Conservation (phyloP, 2,888 invertebrate species). For the Serrognathus titanus region DNA sequence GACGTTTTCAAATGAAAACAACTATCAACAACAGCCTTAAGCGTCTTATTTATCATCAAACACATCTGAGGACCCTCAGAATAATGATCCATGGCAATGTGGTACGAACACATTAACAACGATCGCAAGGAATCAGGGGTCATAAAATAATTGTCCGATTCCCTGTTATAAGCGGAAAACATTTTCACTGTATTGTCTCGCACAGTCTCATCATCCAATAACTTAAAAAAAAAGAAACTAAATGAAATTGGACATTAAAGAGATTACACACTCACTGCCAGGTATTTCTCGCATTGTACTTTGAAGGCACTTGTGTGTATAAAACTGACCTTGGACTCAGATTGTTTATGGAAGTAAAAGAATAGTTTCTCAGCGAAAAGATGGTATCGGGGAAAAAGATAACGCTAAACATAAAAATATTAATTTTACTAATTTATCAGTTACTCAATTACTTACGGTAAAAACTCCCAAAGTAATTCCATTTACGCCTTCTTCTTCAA, state of each 20-base stretch:
- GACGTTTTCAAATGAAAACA: conserved; percentile 77
- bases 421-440: conserved; percentile 14
- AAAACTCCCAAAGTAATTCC: conserved; percentile 70
- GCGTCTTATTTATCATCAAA: conserved; percentile 63
- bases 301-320: conserved; percentile 64
- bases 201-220: conserved; percentile 55
- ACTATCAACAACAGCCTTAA: conserved; percentile 70
- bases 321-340: conserved; percentile 60
- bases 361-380: conserved; percentile 69
- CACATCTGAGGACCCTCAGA: conserved; percentile 59
- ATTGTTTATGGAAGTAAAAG: conserved; percentile 58
- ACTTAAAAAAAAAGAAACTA: conserved; percentile 31
- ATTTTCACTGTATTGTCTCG: conserved; percentile 68
- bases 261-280: conserved; percentile 44
- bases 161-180: conserved; percentile 47
- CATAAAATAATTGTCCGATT: conserved; percentile 57
- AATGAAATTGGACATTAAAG: not conserved
- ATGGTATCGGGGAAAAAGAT: conserved; percentile 75
- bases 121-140: conserved; percentile 62
- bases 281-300: conserved; percentile 67
- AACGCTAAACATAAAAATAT: conserved; percentile 54
- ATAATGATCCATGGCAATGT: conserved; percentile 76
- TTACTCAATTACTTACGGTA: conserved; percentile 48
- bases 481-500: conserved; percentile 66
- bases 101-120: conserved; percentile 70